phyloP scores from a whole-genome alignment of 92 coral and sea anemone genomes.

The Siderastrea radians region DNA sequence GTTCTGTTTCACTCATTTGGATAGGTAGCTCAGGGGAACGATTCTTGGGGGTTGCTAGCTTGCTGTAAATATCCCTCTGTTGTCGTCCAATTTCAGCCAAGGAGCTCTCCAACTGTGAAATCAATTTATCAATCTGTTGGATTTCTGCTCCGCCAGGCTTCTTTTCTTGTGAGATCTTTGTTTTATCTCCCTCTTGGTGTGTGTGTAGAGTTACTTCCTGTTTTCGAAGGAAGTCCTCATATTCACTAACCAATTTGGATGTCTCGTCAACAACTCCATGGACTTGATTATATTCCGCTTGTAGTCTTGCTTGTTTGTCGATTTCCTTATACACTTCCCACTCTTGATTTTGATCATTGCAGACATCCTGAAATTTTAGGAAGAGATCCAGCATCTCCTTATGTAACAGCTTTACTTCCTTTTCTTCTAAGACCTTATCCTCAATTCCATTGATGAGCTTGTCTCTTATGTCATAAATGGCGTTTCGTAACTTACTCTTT shows the following conservation, averaged over 20 bases:
- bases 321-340: conserved; percentile 20
- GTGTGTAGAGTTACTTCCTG: neutral
- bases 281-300: conserved; percentile 9
- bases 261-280: neutral
- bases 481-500: conserved; percentile 4
- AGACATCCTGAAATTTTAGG: neutral
- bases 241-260: neutral
- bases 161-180: neutral
- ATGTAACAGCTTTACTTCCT: neutral
- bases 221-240: neutral
- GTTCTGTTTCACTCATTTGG: neutral
- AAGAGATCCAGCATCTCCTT: conserved; percentile 2
- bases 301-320: conserved; percentile 14
- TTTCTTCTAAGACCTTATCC: neutral
- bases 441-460: conserved; percentile 25
- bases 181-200: neutral
- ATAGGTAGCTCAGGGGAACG: neutral
- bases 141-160: neutral
- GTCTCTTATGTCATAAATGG: conserved; percentile 18
- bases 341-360: conserved; percentile 5
- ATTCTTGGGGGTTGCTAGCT: neutral
- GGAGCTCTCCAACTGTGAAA: conserved; percentile 10
- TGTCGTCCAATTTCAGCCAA: neutral
- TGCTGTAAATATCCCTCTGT: conserved; percentile 14
- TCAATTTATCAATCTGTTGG: conserved; percentile 9